Percentiles rank a stretch among this genome's conserved stretches.
These are phyloP conservation scores for Atrina japonica DNA, from an alignment of 2,888 invertebrate genomes.

Conservation along the genomic window DNA sequence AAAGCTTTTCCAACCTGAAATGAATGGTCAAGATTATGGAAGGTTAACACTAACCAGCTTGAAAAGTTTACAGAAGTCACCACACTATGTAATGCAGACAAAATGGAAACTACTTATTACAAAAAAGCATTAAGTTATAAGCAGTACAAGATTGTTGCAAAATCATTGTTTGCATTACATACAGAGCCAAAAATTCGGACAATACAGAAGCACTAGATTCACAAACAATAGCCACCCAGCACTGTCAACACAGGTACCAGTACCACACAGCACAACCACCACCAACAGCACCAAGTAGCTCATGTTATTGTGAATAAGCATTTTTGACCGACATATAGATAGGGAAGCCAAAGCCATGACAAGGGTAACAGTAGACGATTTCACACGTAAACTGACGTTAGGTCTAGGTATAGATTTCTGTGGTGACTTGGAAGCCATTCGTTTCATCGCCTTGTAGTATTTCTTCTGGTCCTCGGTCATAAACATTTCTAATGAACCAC, in stretches of 20 bases:
- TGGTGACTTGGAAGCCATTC: constrained; percentile 99
- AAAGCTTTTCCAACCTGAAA: too few relatives aligned
- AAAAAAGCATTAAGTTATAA: too few relatives aligned
- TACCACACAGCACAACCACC: too few relatives aligned
- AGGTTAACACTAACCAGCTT: too few relatives aligned
- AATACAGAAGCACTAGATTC: background rate
- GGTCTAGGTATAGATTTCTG: constrained; percentile 98
- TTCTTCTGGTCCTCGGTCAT: constrained; percentile 99
- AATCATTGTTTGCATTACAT: too few relatives aligned
- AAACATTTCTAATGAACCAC: constrained; percentile 99
- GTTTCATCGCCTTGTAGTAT: constrained; percentile 99
- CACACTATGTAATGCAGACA: too few relatives aligned
- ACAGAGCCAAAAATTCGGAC: too few relatives aligned
- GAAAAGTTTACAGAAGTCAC: too few relatives aligned
- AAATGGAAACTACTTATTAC: too few relatives aligned
- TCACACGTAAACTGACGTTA: constrained; percentile 85
- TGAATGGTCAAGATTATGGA: too few relatives aligned
- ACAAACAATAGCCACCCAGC: background rate
- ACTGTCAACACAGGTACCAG: background rate
- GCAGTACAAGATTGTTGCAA: too few relatives aligned
- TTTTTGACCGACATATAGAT: background rate
- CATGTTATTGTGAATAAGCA: background rate
- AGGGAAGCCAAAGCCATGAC: constrained; percentile 1
- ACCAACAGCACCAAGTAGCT: background rate
- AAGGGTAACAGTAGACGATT: background rate